Evolutionary conservation across 2,888 invertebrate species (phyloP).

Genomic region (Tuberolachnus salignus): DNA sequence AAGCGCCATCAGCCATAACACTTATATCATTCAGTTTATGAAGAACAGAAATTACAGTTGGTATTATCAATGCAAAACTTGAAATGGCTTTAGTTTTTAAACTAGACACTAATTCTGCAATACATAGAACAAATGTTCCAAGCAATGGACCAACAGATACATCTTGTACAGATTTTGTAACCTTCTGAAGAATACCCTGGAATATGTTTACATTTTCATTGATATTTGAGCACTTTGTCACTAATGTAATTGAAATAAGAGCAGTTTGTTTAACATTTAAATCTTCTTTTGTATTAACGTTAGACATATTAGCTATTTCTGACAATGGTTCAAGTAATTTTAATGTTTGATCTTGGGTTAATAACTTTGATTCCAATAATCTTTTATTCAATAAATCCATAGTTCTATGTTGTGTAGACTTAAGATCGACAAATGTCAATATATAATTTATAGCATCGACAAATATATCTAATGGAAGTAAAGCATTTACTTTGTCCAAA

Average conservation of each 20-base stretch:
- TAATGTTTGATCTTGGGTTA: conserved; percentile 37
- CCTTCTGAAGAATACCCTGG: conserved; percentile 49
- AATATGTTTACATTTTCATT: conserved; percentile 50
- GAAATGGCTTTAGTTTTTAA: conserved; percentile 73
- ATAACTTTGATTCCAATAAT: conserved; percentile 65
- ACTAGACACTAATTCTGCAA: conserved; percentile 79
- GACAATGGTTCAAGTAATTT: conserved; percentile 52
- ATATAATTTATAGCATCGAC: conserved; percentile 54
- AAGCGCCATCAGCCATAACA: conserved; percentile 46
- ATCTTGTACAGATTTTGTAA: conserved; percentile 52
- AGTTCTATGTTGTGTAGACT: conserved; percentile 62
- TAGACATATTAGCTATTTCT: conserved; percentile 41
- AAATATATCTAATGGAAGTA: conserved; percentile 52
- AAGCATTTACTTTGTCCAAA: conserved; percentile 49
- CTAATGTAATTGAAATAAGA: conserved; percentile 78
- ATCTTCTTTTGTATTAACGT: conserved; percentile 41
- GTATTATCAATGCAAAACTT: conserved; percentile 51
- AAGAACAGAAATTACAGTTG: conserved; percentile 51
- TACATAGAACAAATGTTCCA: conserved; percentile 76
- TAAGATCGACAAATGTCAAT: conserved; percentile 38
- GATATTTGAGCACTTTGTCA: conserved; percentile 62
- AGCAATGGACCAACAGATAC: conserved; percentile 67
- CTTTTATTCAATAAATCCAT: conserved; percentile 85
- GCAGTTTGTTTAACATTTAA: conserved; percentile 76
- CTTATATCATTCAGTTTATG: conserved; percentile 34